A percentile compares a stretch with the other conserved stretches of the same genome.
Evolutionary conservation across 1,140 invertebrate genomes (phyloP).

Genomic region (Ostrea denselamellosa): DNA sequence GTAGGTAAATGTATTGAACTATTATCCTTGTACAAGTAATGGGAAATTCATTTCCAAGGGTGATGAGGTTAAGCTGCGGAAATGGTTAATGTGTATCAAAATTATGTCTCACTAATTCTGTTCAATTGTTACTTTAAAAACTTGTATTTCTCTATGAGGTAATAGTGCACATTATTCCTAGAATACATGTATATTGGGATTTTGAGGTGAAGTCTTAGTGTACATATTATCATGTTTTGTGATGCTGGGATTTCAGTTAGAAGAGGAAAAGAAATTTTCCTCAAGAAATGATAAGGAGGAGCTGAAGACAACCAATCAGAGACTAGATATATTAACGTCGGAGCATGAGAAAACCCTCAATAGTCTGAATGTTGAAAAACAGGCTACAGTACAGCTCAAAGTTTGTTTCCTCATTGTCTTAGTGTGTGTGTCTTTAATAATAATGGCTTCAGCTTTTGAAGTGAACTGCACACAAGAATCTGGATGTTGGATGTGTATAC

Average conservation of each 20-base stretch:
- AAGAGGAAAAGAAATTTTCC: slow-evolving; percentile 53
- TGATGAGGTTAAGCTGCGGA: no score
- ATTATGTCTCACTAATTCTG: no score
- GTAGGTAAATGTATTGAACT: no score
- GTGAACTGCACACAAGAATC: background rate
- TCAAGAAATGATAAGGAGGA: slow-evolving; percentile 64
- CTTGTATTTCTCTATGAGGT: no score
- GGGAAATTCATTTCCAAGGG: no score
- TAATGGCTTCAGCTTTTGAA: background rate
- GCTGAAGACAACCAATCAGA: slow-evolving; percentile 61
- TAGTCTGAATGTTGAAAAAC: slow-evolving; percentile 67
- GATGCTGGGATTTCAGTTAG: slow-evolving; percentile 46
- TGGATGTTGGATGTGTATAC: background rate
- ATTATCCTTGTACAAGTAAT: no score
- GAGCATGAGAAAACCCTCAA: slow-evolving; percentile 65
- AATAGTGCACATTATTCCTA: no score
- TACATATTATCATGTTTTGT: no score
- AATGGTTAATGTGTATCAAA: no score
- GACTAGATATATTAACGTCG: slow-evolving; percentile 64
- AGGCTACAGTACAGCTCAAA: slow-evolving; percentile 65
- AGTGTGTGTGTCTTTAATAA: background rate
- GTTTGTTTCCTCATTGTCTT: background rate
- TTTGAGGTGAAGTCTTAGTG: no score
- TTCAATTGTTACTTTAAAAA: no score
- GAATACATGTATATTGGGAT: no score